Percentiles rank a stretch among this genome's conserved stretches.
Evolutionary conservation across 2,113 vertebrate genomes (phyloP).

Genomic region (human (Homo sapiens)): GRCh38 chrX:122933001-122933500

Average conservation of each 20-base stretch:
- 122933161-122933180: slow-evolving; percentile 77
- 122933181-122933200: slow-evolving; percentile 68
- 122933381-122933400: background rate
- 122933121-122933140: slow-evolving; percentile 50
- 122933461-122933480: background rate
- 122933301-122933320: background rate
- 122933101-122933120: slow-evolving; percentile 6
- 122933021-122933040: background rate
- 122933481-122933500: background rate
- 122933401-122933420: slow-evolving; percentile 5
- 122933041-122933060: background rate
- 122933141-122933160: slow-evolving; percentile 71
- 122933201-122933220: slow-evolving; percentile 68
- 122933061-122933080: slow-evolving; percentile 11
- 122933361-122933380: background rate
- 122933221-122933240: slow-evolving; percentile 71
- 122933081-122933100: slow-evolving; percentile 6
- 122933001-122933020: slow-evolving; percentile 18
- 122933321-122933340: background rate
- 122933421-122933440: background rate
- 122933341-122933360: background rate
- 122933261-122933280: slow-evolving; percentile 52
- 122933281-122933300: slow-evolving; percentile 34
- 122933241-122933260: slow-evolving; percentile 63
- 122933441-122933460: background rate